Evolutionary conservation across 2,888 invertebrate species (phyloP).

Genomic region (Microctonus brassicae): DNA sequence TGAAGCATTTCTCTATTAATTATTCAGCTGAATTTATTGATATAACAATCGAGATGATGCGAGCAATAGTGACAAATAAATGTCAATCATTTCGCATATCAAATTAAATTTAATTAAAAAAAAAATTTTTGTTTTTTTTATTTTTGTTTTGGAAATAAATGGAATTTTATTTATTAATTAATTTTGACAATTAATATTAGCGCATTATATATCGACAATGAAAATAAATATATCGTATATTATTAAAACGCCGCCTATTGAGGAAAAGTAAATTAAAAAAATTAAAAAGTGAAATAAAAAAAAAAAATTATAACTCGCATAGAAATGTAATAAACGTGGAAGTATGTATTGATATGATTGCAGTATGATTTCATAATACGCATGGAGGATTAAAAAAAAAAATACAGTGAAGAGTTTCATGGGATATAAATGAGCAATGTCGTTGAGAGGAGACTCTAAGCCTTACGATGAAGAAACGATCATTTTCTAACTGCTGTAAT

Average conservation of each 20-base stretch:
- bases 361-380: background rate
- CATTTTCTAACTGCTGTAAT: slow-evolving; percentile 55
- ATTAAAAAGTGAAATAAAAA: no score
- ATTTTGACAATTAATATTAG: no score
- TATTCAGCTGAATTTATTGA: no score
- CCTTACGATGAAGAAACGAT: slow-evolving; percentile 52
- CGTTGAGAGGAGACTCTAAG: slow-evolving; percentile 48
- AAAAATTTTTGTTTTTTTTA: no score
- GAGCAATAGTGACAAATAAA: background rate
- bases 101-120: background rate
- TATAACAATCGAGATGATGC: background rate
- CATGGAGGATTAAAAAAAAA: slow-evolving; percentile 18
- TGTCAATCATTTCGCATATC: background rate
- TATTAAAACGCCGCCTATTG: no score
- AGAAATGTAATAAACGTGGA: slow-evolving; percentile 7
- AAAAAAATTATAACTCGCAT: no score
- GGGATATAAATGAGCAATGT: slow-evolving; percentile 44
- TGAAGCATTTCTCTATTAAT: background rate
- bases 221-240: no score
- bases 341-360: slow-evolving; percentile 17
- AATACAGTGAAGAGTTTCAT: slow-evolving; percentile 36
- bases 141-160: no score
- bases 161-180: no score
- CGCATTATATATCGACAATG: no score
- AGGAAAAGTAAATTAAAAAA: no score